Evolutionary conservation across 2,113 vertebrate species (phyloP).

Genomic region (Phrynosoma platyrhinos): DNA sequence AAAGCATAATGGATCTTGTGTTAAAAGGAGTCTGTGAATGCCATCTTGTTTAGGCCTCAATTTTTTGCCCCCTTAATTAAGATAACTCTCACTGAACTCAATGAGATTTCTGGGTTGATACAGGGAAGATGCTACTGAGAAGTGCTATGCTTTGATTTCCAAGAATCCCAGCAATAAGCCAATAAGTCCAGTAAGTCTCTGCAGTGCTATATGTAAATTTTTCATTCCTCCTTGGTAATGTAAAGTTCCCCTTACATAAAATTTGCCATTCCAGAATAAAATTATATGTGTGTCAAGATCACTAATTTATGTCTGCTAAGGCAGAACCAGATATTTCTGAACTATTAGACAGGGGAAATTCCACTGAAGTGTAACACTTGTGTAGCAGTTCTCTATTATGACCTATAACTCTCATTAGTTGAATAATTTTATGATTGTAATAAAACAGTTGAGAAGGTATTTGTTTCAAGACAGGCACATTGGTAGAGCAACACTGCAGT

Average conservation of each 20-base stretch:
- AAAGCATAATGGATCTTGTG: not conserved
- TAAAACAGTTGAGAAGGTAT: too few species aligned
- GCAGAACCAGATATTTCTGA: not conserved
- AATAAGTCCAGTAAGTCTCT: slow-evolving; percentile 5
- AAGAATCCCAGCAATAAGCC: not conserved
- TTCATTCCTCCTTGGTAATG: not conserved
- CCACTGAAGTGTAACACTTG: not conserved
- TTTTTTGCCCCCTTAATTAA: not conserved
- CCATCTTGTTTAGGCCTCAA: not conserved
- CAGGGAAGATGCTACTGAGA: not conserved
- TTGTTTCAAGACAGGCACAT: too few species aligned
- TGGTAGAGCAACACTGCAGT: too few species aligned
- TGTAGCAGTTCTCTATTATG: not conserved
- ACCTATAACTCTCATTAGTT: too few species aligned
- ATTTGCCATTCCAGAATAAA: not conserved
- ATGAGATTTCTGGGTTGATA: not conserved
- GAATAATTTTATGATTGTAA: too few species aligned
- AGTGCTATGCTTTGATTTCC: not conserved
- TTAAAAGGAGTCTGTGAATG: not conserved
- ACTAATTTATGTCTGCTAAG: not conserved
- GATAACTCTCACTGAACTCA: not conserved
- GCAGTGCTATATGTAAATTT: slow-evolving; percentile 47
- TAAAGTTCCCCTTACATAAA: slow-evolving; percentile 8
- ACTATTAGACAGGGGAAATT: not conserved
- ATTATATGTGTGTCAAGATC: not conserved